Evolutionary conservation across 2,113 vertebrate species (phyloP), one percentile per base, ranked within the genome.

Genomic region (Boleophthalmus pectinirostris): DNA sequence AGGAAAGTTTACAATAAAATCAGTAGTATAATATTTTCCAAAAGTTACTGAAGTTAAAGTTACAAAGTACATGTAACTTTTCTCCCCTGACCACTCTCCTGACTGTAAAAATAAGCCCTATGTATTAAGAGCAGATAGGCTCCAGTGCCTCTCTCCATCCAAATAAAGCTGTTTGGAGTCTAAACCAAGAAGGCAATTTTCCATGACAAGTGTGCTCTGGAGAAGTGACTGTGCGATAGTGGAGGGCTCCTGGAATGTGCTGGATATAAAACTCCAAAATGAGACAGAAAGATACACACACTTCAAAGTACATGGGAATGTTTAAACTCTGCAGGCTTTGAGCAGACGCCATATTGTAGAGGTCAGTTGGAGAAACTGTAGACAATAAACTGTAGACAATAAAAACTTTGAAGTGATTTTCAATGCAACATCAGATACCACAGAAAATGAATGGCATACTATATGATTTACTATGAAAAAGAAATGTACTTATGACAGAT

Each of bases 51-150:
- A 14, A 58, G 23, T 58, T 21, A 58, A 58, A 25, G 56, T 25
- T 58, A 58, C 23, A 23, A 51, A 20, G 54, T 56, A 56, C 23
- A 56, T 23, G 21, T 23, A 11, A 23, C 21, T 58, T 23, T 25
- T 58, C 70, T 80, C 70, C 25, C 11, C 57, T n/a, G 12, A 82
- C 82, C 46, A 84, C 86, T 88, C 70, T 86, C 75, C 85, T 77
- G 23, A 25, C 23, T 25, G 56, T 80, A 79, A 87, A 83, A 90
- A 90, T 89, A 85, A 92, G 73, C 84, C 79, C 46, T 78, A 70
- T 85, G 80, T 86, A 85, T 88, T 86, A 81, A 87, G 61, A 88
- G 89, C 86, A 64, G 85, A 87, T 85, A 91, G 91, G 89, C 72
- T 79, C 83, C 88, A 88, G 82, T 85, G 90, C 90, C 82, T 89